Conservation (phyloP, 2,113 vertebrate genomes). For the Pleuronectes platessa region DNA sequence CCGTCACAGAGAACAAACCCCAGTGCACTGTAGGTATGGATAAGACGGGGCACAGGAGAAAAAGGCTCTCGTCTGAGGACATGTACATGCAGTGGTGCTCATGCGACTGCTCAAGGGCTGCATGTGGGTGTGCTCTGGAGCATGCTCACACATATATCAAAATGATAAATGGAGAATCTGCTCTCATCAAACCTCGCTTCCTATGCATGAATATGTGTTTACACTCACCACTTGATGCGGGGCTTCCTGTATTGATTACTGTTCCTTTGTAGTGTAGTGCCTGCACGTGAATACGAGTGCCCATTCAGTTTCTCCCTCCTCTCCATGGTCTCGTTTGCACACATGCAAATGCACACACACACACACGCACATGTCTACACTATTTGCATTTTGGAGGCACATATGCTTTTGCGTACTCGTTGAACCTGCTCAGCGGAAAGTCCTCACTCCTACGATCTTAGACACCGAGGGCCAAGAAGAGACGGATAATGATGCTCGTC, state of each 20-base stretch:
- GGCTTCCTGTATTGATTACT: slow-evolving; percentile 21
- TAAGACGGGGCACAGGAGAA: slow-evolving; percentile 21
- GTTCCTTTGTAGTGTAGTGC: neutral
- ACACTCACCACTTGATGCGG: neutral
- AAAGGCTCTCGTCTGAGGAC: slow-evolving; percentile 6
- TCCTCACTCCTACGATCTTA: neutral
- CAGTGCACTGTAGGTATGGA: neutral
- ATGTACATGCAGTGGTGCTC: neutral
- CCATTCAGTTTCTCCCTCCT: neutral
- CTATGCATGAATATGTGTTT: neutral
- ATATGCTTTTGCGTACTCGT: slow-evolving; percentile 8
- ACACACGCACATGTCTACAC: neutral
- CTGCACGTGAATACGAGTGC: neutral
- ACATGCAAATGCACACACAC: neutral
- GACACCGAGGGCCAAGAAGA: neutral
- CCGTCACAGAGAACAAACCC: too few relatives aligned
- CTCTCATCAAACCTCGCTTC: neutral
- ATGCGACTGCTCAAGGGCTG: neutral
- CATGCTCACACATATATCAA: slow-evolving; percentile 17
- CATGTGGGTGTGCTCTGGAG: neutral
- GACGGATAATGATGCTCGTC: neutral
- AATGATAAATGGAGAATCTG: slow-evolving; percentile 9
- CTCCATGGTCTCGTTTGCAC: neutral
- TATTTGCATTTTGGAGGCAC: slow-evolving; percentile 7
- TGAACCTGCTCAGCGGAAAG: neutral